Evolutionary conservation across 2,888 invertebrate species (phyloP), one percentile per base, ranked within the genome.

Genomic region (Melipona bicolor): DNA sequence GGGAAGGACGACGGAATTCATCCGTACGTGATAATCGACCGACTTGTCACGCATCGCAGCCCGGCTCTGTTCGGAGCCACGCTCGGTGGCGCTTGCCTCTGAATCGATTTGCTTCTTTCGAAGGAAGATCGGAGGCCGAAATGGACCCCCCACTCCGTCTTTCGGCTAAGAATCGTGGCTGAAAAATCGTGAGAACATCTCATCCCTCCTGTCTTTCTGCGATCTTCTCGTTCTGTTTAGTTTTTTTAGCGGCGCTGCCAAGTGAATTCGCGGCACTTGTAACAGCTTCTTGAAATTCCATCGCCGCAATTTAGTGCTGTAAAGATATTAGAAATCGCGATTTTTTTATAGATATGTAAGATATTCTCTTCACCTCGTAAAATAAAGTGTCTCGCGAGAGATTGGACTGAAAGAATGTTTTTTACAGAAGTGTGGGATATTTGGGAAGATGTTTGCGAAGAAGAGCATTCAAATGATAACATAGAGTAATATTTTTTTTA

Each of bases 211-310:
- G 4, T 54, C 59, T 17, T 32, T 49, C 70, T 56, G 64, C 70
- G 24, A 70, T 70, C 77, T 77, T 71, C 52, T 59, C 15, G 15
- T 36, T 21, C 77, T 27, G 1, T 1, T 27, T 21, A 62, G 27
- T 72, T 81, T 81, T 81, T 81, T 72, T 62, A 70, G 70, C 36
- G 43, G 62, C 27, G 69, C 69, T 54, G 27, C 59, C 43, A 27
- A 27, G 32, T 27, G n/a, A 56, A 56, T 36, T 17, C 65, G 15
- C 64, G 32, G 17, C 49, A 19, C 27, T 21, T 9, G 50, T 77
- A 80, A 80, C 77, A 65, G 83, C 50, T 83, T 83, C 83, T 54
- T 52, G 80, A 83, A 80, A 80, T 64, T 77, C 72, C 27, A 59
- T 69, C 67, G 52, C 78, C 9, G 17, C 17, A 3, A 43, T 4